Base-by-base conservation (phyloP, 2,888 invertebrate species). In the Phymatocera aterrima region DNA sequence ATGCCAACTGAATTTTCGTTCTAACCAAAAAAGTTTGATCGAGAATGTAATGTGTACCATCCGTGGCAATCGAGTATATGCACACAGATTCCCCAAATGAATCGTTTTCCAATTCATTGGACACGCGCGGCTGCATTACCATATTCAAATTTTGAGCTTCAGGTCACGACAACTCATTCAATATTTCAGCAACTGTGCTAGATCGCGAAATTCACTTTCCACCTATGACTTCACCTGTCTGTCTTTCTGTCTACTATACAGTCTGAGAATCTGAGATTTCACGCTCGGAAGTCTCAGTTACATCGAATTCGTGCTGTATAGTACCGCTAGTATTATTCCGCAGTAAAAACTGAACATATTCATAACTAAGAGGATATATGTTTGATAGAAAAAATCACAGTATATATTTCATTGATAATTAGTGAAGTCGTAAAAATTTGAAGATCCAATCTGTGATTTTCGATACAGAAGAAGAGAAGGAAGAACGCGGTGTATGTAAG, bases 71-170 rank as follows among this genome's bases (percentile, higher is more conserved):
- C 43, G 46, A 68, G 3, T 68, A 28, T 10, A 28, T 57, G 28
- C 40, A 40, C 28, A 15, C 28, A 28, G 57, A 28, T 57, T 57
- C 57, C 15, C 12, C 3, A 28, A 68, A 40, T 40, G 3, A 8
- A n/a, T 54, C 8, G 37, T 64, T 37, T 34, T n/a, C 24, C 15
- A 46, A 68, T 46, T 46, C 68, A 40, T 46, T 43, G 68, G 46
- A 24, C 68, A n/a, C 68, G 8, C n/a, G 46, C 68, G 8, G 15
- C 15, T 12, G 15, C 43, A 68, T 68, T 68, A 68, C 24, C 68
- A 68, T 68, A 68, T 68, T 68, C 46, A 46, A 68, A 68, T 68
- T 43, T 46, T n/a, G n/a, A 68, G 46, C 68, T 28, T 68, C 24
- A 46, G 46, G 46, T 68, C 68, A 28, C 8, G 15, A 21, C 43